phyloP scores from a whole-genome alignment of 2,888 invertebrate genomes.

The Malacosoma neustria region DNA sequence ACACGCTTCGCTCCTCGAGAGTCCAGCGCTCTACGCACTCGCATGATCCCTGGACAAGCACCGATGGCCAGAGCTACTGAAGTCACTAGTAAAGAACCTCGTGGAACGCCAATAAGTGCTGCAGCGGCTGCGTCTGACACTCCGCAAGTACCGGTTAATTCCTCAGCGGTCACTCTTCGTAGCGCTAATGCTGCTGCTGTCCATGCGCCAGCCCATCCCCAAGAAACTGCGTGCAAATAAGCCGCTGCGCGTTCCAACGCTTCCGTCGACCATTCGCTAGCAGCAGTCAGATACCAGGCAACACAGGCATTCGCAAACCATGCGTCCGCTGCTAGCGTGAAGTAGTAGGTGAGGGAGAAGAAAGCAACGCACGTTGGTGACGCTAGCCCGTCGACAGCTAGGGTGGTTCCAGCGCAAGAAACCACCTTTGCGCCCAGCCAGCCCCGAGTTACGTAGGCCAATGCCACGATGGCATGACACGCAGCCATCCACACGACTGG shows the following conservation, averaged over 20 bases:
- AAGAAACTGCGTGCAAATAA: conserved; percentile 89
- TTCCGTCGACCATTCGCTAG: conserved; percentile 95
- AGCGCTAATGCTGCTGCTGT: conserved; percentile 88
- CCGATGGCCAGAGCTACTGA: conserved; percentile 83
- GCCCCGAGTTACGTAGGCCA: conserved; percentile 82
- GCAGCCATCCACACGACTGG: conserved; percentile 93
- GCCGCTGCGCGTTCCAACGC: conserved; percentile 90
- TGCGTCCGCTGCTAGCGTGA: conserved; percentile 84
- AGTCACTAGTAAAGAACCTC: conserved; percentile 77
- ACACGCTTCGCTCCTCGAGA: conserved; percentile 79
- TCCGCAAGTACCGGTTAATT: conserved; percentile 89
- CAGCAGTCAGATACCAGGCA: conserved; percentile 92
- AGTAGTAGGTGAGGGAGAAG: conserved; percentile 85
- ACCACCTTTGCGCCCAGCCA: conserved; percentile 64
- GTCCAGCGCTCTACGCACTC: conserved; percentile 77
- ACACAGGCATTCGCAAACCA: conserved; percentile 94
- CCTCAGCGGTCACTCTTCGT: conserved; percentile 84
- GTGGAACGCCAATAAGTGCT: conserved; percentile 76
- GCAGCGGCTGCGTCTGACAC: conserved; percentile 76
- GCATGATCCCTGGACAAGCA: conserved; percentile 84
- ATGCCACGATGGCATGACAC: conserved; percentile 87
- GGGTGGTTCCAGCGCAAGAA: conserved; percentile 45
- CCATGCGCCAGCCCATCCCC: conserved; percentile 91
- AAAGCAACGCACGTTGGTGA: conserved; percentile 80
- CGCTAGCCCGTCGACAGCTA: conserved; percentile 64